Conservation (phyloP, 1,140 invertebrate species). For the Atta cephalotes region DNA sequence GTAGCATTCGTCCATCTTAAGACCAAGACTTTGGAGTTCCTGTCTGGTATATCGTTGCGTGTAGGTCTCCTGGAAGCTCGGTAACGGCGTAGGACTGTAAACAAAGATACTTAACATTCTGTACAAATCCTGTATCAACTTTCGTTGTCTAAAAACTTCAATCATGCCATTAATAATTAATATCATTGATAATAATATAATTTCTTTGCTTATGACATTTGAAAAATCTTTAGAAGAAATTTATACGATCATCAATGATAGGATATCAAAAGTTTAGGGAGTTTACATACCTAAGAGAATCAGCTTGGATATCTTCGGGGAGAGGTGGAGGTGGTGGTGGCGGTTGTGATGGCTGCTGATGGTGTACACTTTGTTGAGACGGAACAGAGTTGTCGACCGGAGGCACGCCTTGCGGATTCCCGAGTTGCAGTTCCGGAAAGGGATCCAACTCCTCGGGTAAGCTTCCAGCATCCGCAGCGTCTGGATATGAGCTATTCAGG, state of each 20-base stretch:
- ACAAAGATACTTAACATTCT: background rate
- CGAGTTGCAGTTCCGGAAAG: slow-evolving; percentile 84
- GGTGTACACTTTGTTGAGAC: slow-evolving; percentile 75
- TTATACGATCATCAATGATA: background rate
- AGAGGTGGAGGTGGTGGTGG: slow-evolving; percentile 82
- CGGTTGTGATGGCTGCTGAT: slow-evolving; percentile 76
- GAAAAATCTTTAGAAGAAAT: background rate
- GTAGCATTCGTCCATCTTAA: slow-evolving; percentile 93
- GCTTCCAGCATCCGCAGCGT: slow-evolving; percentile 84
- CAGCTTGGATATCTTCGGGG: slow-evolving; percentile 84
- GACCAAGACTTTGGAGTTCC: slow-evolving; percentile 88
- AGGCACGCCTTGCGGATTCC: slow-evolving; percentile 79
- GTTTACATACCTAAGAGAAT: slow-evolving; percentile 80
- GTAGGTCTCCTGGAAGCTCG: slow-evolving; percentile 95
- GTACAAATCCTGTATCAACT: background rate
- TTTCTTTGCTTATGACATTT: background rate
- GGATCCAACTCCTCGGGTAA: slow-evolving; percentile 86
- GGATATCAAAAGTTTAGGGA: background rate
- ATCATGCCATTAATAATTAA: background rate
- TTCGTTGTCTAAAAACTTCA: background rate
- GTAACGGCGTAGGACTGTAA: slow-evolving; percentile 89
- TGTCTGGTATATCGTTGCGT: slow-evolving; percentile 89
- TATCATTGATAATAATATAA: slow-evolving; percentile 3
- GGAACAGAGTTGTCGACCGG: slow-evolving; percentile 77
- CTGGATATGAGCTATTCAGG: slow-evolving; percentile 88